Conservation (phyloP, 2,888 invertebrate species). For the Erynnis tages region DNA sequence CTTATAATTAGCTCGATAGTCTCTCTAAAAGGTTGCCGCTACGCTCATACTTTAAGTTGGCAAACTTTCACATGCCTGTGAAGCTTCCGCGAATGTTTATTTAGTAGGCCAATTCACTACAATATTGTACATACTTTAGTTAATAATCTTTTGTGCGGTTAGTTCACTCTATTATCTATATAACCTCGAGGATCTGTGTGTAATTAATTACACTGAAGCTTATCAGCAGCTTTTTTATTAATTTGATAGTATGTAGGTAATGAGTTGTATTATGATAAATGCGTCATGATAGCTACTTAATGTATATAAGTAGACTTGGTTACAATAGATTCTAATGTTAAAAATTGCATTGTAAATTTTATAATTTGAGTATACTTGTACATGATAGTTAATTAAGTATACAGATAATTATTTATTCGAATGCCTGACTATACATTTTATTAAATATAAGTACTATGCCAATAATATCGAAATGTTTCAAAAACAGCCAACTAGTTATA, state of each 20-base stretch:
- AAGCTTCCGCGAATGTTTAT: slow-evolving; percentile 34
- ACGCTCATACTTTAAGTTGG: slow-evolving; percentile 38
- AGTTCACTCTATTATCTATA: slow-evolving; percentile 11
- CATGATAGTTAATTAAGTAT: too few relatives aligned
- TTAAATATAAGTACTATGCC: too few relatives aligned
- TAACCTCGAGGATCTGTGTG: slow-evolving; percentile 3
- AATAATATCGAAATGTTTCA: background rate
- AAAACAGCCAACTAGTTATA: too few relatives aligned
- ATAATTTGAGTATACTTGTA: too few relatives aligned
- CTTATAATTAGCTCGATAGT: slow-evolving; percentile 30
- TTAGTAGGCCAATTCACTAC: slow-evolving; percentile 36
- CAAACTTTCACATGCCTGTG: slow-evolving; percentile 45
- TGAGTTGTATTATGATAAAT: background rate
- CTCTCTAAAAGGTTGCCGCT: slow-evolving; percentile 39
- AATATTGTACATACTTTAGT: slow-evolving; percentile 48
- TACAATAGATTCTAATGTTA: background rate
- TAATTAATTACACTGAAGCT: slow-evolving; percentile 20
- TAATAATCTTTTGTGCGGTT: slow-evolving; percentile 9
- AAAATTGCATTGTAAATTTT: too few relatives aligned
- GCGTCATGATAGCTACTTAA: background rate
- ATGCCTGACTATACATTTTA: too few relatives aligned
- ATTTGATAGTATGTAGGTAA: slow-evolving; percentile 3
- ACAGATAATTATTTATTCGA: too few relatives aligned
- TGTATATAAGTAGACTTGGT: too few relatives aligned
- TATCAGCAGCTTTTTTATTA: slow-evolving; percentile 1